phyloP scores from a whole-genome alignment of 2,888 invertebrate species.

The Brachypalpus laphriformis region DNA sequence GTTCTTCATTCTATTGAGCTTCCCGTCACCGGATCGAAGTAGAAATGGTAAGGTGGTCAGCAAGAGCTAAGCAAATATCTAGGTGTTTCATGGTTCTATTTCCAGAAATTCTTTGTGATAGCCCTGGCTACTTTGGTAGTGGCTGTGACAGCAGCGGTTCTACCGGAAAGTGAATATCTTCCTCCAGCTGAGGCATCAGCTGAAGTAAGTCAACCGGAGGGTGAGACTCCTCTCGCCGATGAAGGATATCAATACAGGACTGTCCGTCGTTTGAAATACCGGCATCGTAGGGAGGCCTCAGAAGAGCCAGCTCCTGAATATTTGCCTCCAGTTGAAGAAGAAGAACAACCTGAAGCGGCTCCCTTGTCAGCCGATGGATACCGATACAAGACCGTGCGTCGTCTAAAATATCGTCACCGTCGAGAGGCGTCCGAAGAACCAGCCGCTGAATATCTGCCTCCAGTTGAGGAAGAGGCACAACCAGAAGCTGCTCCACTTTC shows the following conservation, averaged over 20 bases:
- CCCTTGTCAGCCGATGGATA: constrained; percentile 78
- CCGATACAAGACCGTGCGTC: constrained; percentile 79
- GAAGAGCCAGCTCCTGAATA: constrained; percentile 74
- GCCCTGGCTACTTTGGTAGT: constrained; percentile 25
- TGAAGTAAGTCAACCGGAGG: neutral
- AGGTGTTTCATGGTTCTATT: neutral
- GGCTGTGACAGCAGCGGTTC: constrained; percentile 73
- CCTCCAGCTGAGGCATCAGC: constrained; percentile 75
- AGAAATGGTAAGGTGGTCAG: constrained; percentile 41
- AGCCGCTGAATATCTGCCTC: constrained; percentile 77
- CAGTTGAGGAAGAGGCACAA: constrained; percentile 55
- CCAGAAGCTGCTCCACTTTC: constrained; percentile 58
- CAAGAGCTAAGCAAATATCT: neutral
- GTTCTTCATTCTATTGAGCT: constrained; percentile 22
- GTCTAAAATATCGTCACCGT: constrained; percentile 76
- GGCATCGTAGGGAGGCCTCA: constrained; percentile 77
- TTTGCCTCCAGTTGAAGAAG: constrained; percentile 75
- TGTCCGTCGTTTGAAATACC: constrained; percentile 69
- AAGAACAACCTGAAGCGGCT: constrained; percentile 34
- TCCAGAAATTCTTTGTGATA: constrained; percentile 29
- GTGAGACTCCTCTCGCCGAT: constrained; percentile 49
- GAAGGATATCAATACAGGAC: constrained; percentile 76
- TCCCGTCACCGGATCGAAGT: constrained; percentile 18
- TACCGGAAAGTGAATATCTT: constrained; percentile 76
- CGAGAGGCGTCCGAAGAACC: constrained; percentile 76